Evolutionary conservation across 2,113 vertebrate species (phyloP).

Genomic region (Salminus brasiliensis): DNA sequence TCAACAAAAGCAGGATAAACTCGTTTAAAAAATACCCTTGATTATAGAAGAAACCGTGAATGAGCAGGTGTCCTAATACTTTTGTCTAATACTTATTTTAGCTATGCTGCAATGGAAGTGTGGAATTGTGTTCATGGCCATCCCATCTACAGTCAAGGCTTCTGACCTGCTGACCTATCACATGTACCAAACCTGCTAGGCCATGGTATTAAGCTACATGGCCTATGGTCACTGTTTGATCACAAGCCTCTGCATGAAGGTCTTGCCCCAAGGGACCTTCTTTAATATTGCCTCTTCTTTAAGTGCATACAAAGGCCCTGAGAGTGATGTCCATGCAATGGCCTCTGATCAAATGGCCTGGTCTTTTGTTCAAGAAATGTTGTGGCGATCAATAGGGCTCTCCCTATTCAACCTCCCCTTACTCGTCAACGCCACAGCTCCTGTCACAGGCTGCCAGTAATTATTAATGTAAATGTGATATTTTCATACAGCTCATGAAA

Average conservation of each 20-base stretch:
- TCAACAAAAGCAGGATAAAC: no score
- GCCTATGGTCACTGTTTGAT: constrained; percentile 12
- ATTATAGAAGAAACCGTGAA: no score
- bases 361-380: constrained; percentile 2
- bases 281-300: background rate
- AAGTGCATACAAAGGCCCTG: background rate
- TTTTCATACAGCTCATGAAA: constrained; percentile 66
- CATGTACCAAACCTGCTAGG: background rate
- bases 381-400: background rate
- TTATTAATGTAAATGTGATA: constrained; percentile 73
- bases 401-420: constrained; percentile 13
- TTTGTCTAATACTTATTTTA: no score
- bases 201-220: background rate
- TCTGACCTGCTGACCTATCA: no score
- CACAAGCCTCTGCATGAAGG: constrained; percentile 27
- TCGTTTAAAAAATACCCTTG: no score
- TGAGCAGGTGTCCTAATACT: no score
- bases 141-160: no score
- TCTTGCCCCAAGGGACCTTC: background rate
- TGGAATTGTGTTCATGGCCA: no score
- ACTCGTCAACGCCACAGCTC: constrained; percentile 22
- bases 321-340: constrained; percentile 14
- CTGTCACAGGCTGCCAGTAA: constrained; percentile 44
- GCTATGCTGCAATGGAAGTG: no score
- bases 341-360: background rate